Evolutionary conservation across 2,888 invertebrate genomes (phyloP).

Genomic region (Folsomia manolachei): DNA sequence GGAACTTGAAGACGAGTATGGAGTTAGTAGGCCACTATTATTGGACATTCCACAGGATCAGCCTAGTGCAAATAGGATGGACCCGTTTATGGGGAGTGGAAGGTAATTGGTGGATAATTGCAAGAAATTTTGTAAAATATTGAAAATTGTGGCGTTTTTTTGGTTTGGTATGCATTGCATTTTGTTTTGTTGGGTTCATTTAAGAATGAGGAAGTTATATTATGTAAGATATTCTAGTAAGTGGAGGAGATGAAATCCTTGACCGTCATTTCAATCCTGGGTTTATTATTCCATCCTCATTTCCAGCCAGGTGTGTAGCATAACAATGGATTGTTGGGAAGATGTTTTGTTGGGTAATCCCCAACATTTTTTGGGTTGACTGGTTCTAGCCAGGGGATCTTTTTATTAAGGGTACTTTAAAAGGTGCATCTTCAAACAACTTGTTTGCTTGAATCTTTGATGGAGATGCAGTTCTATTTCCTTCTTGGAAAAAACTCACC

Average conservation of each 20-base stretch:
- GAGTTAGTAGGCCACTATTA: slow-evolving; percentile 22
- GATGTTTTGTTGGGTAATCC: not conserved
- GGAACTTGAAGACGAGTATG: slow-evolving; percentile 20
- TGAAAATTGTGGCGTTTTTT: too few species aligned
- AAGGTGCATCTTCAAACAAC: too few species aligned
- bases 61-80: too few species aligned
- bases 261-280: not conserved
- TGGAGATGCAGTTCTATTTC: too few species aligned
- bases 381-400: too few species aligned
- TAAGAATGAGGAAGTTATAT: not conserved
- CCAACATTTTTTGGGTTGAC: too few species aligned
- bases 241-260: not conserved
- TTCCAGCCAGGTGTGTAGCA: not conserved
- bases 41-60: slow-evolving; percentile 36
- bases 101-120: not conserved
- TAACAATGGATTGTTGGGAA: not conserved
- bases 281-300: too few species aligned
- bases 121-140: not conserved
- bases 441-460: too few species aligned
- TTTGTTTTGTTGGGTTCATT: not conserved
- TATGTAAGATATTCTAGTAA: not conserved
- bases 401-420: too few species aligned
- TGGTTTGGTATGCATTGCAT: too few species aligned
- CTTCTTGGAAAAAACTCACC: too few species aligned
- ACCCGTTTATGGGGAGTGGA: not conserved